Evolutionary conservation across 1,140 invertebrate genomes (phyloP).

Genomic region (Drosophila pectinifera): DNA sequence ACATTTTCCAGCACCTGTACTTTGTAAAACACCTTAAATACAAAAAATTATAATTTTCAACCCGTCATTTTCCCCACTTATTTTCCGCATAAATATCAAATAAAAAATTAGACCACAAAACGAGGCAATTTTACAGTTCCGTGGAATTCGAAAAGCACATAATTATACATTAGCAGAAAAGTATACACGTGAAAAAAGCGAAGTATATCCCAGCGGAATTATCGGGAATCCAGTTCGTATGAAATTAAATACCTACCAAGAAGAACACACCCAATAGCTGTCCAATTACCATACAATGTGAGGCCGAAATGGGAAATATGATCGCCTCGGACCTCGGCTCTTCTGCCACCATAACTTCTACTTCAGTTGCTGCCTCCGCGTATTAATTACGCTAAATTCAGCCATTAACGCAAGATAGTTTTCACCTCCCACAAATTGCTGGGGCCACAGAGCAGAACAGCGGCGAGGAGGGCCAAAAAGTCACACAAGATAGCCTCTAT

Average conservation of each 20-base stretch:
- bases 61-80: not conserved
- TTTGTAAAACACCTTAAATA: not conserved
- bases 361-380: constrained; percentile 26
- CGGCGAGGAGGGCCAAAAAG: constrained; percentile 13
- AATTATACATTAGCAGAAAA: constrained; percentile 39
- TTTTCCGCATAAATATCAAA: constrained; percentile 20
- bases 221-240: constrained; percentile 29
- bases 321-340: constrained; percentile 19
- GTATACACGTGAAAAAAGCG: constrained; percentile 8
- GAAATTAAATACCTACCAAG: constrained; percentile 36
- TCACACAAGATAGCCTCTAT: not conserved
- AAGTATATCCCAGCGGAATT: constrained; percentile 20
- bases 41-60: not conserved
- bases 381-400: constrained; percentile 81
- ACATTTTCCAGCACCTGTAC: not conserved
- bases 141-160: constrained; percentile 21
- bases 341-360: constrained; percentile 19
- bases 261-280: constrained; percentile 13
- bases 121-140: constrained; percentile 30
- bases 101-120: constrained; percentile 18
- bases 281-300: constrained; percentile 70
- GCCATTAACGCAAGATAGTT: constrained; percentile 77
- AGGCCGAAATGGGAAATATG: constrained; percentile 31
- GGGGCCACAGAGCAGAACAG: constrained; percentile 67
- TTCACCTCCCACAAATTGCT: constrained; percentile 78